Percentiles rank a stretch among this genome's conserved stretches.
phyloP scores from a whole-genome alignment of 1,140 invertebrate genomes.

The Leptinotarsa undecemlineata region DNA sequence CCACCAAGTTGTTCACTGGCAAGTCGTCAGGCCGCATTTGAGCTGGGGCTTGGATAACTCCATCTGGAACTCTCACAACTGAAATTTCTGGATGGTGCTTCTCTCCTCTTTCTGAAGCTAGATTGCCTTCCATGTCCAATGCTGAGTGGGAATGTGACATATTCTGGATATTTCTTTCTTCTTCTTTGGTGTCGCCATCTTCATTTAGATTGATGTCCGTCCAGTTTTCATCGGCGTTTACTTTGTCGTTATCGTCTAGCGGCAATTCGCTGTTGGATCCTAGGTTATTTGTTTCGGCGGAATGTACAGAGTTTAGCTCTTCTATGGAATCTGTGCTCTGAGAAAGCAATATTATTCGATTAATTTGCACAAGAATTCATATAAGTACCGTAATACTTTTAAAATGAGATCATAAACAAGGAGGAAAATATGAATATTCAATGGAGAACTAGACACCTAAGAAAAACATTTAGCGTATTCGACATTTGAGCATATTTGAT shows the following conservation, averaged over 20 bases:
- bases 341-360: not conserved
- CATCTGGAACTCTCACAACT: constrained; percentile 69
- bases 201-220: constrained; percentile 90
- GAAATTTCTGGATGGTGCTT: constrained; percentile 74
- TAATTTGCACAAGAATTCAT: too few species aligned
- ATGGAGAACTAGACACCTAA: not conserved
- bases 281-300: constrained; percentile 68
- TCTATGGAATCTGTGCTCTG: constrained; percentile 81
- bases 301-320: constrained; percentile 71
- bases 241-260: constrained; percentile 71
- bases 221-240: constrained; percentile 80
- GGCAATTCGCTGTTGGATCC: constrained; percentile 67
- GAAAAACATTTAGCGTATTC: not conserved
- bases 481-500: too few species aligned
- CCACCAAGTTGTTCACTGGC: constrained; percentile 69
- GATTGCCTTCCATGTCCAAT: constrained; percentile 59
- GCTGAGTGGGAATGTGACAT: constrained; percentile 54
- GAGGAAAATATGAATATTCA: not conserved
- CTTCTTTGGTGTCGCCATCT: constrained; percentile 71
- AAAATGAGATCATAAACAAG: too few species aligned
- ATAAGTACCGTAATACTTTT: too few species aligned
- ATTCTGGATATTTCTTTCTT: constrained; percentile 65
- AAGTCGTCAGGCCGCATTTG: constrained; percentile 69
- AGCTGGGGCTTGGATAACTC: constrained; percentile 57
- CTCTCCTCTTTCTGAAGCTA: constrained; percentile 65